These are phyloP conservation scores for Pantelozetes paolii DNA, from an alignment of 2,888 invertebrate species.

Conservation along the genomic window DNA sequence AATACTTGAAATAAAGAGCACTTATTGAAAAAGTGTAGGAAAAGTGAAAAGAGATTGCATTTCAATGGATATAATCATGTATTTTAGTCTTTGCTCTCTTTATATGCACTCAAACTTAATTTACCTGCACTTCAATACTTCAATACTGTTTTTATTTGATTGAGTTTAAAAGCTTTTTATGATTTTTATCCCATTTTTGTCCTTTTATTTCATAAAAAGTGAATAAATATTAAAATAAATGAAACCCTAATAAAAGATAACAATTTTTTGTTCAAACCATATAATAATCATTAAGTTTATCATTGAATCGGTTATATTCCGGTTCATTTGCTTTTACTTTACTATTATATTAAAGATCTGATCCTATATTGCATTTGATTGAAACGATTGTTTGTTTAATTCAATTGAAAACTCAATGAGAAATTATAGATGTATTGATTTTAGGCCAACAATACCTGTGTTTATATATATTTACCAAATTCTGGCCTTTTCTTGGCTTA, in stretches of 20 bases:
- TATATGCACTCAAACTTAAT: conserved; percentile 17
- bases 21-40: background rate
- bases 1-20: no score
- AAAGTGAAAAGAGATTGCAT: background rate
- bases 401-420: background rate
- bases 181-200: conserved; percentile 19
- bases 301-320: background rate
- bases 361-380: conserved; percentile 6
- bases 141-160: background rate
- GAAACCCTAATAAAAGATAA: background rate
- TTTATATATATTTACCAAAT: background rate
- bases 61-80: background rate
- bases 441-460: background rate
- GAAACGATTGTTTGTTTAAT: conserved; percentile 5
- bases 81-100: background rate
- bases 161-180: conserved; percentile 30
- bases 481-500: background rate
- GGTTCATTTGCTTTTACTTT: background rate
- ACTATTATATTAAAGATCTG: background rate
- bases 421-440: conserved; percentile 23
- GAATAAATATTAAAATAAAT: conserved; percentile 22
- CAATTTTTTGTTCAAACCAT: background rate
- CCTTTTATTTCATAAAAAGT: background rate
- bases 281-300: conserved; percentile 11
- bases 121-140: conserved; percentile 30